Evolutionary conservation across 2,113 vertebrate genomes (phyloP), one percentile per base, ranked within the genome.

Genomic region (Nansenia antarctica): DNA sequence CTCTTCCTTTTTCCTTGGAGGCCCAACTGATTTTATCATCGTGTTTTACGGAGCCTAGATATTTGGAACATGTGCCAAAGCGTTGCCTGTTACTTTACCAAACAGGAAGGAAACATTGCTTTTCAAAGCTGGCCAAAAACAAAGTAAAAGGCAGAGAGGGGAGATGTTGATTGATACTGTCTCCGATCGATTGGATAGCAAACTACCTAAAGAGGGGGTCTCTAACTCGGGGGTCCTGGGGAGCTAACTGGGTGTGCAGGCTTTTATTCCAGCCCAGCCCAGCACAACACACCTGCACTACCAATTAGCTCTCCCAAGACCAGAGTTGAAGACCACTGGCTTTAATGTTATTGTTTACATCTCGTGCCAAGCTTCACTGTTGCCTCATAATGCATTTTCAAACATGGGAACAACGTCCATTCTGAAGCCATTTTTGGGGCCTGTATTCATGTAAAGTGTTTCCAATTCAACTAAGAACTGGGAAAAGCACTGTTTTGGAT

Each of bases 311-410:
- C n/a, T n/a, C n/a, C n/a, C n/a, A n/a, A n/a, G n/a, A n/a, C n/a
- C n/a, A n/a, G n/a, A n/a, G n/a, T n/a, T n/a, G n/a, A n/a, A n/a
- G n/a, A n/a, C n/a, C n/a, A n/a, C n/a, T n/a, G n/a, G n/a, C n/a
- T n/a, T n/a, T n/a, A n/a, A n/a, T n/a, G 18, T 18, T 49, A 20
- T 49, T 22, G 45, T 58, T 68, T 78, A 67, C 70, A 59, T 71
- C 67, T 49, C 8, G 30, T 78, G 73, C 75, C 81, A 79, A 76
- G 70, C 32, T 60, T 72, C 39, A 15, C 31, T 45, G 55, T 62
- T 18, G 6, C 30, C 29, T 78, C 22, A 1, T 49, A 15, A 49
- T 42, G n/a, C n/a, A 5, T 42, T 49, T 49, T 49, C 57, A 45
- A n/a, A 24, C 65, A 30, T 55, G 14, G 12, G n/a, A n/a, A n/a